Evolutionary conservation across 2,888 invertebrate genomes (phyloP).

Genomic region (Amphimallon solstitiale): DNA sequence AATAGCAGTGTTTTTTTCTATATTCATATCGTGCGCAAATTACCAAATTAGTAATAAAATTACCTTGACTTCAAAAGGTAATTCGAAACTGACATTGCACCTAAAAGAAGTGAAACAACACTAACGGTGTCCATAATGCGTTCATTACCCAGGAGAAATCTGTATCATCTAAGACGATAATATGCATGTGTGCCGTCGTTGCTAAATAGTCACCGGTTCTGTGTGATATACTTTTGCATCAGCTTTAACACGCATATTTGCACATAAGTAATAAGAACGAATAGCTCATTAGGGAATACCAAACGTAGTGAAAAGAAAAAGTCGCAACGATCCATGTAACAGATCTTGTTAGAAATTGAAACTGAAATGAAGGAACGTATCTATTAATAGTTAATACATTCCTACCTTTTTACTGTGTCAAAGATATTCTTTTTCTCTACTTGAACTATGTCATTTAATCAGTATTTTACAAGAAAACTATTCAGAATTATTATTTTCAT

Average conservation of each 20-base stretch:
- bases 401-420: slow-evolving; percentile 2
- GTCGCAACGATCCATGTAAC: slow-evolving; percentile 18
- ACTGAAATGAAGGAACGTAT: slow-evolving; percentile 18
- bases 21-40: too few species aligned
- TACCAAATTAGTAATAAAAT: slow-evolving; percentile 2
- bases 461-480: background rate
- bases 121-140: slow-evolving; percentile 12
- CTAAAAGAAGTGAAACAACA: slow-evolving; percentile 14
- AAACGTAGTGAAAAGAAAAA: slow-evolving; percentile 33
- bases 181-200: background rate
- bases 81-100: slow-evolving; percentile 14
- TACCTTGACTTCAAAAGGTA: slow-evolving; percentile 11
- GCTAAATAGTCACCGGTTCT: background rate
- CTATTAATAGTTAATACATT: background rate
- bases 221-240: slow-evolving; percentile 25
- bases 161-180: slow-evolving; percentile 26
- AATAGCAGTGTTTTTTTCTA: too few species aligned
- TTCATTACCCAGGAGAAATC: slow-evolving; percentile 29
- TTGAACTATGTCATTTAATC: background rate
- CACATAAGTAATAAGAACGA: slow-evolving; percentile 35
- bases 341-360: slow-evolving; percentile 27
- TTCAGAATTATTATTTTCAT: too few species aligned
- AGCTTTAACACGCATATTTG: slow-evolving; percentile 35
- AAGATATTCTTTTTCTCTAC: background rate
- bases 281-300: slow-evolving; percentile 32